Base-by-base conservation (phyloP, 2,113 vertebrate species). In the Donacobius atricapilla region DNA sequence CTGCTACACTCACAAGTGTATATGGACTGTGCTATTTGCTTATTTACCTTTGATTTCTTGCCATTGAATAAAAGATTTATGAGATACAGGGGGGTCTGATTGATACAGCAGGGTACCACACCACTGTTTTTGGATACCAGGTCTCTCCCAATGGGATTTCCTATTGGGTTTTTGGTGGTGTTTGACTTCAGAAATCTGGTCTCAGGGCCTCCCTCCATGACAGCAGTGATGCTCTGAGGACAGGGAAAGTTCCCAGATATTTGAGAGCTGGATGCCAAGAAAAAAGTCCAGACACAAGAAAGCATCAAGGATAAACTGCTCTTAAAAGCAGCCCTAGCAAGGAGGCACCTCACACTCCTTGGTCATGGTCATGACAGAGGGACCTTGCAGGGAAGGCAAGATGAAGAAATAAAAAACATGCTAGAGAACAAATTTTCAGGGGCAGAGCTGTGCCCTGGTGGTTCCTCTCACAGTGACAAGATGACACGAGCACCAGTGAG, bases 311-410 rank as follows among this genome's bases (percentile, higher is more conserved):
- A 35, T 35, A 44, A 78, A 24, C 31, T 45, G 4, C 24, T 64
- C 22, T 56, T 80, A 37, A 76, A 82, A 72, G 30, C 31, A 86
- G 8, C 7, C 8, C 44, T 24, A 22, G 30, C 1, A 4, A 68
- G 35, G 11, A 63, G 21, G 16, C 16, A 50, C 21, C 12, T 2
- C 37, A 31, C 4, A n/a, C 2, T 4, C 23, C 42, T 37, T 28
- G 16, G 54, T 42, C 25, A 33, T 2, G 1, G 8, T 21, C 25
- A 10, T 31, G 20, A 47, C 11, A 60, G 40, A n/a, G 27, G 16
- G 21, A 76, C 19, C 11, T 33, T 47, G 21, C 5, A 82, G 19
- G 18, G 44, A 65, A 1, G 0, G 9, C 0, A 1, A 50, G 44
- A 58, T 35, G 18, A 85, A 30, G 24, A 68, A 54, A 47, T 11